Evolutionary conservation across 2,113 vertebrate genomes (phyloP).

Genomic region (Caracal caracal): DNA sequence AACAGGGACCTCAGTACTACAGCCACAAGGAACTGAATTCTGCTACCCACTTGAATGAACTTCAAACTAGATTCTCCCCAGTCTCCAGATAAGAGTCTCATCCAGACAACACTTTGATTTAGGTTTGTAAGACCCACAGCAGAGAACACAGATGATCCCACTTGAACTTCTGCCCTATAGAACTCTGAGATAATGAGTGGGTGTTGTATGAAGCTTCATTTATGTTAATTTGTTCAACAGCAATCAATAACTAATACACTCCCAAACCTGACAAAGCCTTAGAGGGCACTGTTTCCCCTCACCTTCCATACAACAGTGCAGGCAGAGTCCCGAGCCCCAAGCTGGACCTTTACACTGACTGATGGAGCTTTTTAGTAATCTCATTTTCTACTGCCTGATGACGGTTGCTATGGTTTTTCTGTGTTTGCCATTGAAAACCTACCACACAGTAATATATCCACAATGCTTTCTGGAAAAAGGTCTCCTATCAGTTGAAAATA

Average conservation of each 20-base stretch:
- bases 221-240: background rate
- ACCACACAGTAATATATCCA: background rate
- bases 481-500: constrained; percentile 44
- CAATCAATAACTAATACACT: background rate
- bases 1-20: too few species aligned
- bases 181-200: background rate
- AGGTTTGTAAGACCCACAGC: background rate
- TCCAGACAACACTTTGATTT: background rate
- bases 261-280: background rate
- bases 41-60: background rate
- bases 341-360: background rate
- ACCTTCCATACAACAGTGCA: background rate
- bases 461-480: background rate
- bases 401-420: background rate
- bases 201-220: background rate
- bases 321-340: background rate
- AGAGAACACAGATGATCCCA: background rate
- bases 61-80: background rate
- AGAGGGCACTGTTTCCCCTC: background rate
- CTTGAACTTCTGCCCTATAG: background rate
- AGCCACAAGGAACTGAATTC: background rate
- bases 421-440: background rate
- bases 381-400: background rate
- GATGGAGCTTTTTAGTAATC: background rate
- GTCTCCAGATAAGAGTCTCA: background rate